These are phyloP conservation scores for Saguinus imperator DNA, from an alignment of 2,113 vertebrate species.

Conservation along the genomic window DNA sequence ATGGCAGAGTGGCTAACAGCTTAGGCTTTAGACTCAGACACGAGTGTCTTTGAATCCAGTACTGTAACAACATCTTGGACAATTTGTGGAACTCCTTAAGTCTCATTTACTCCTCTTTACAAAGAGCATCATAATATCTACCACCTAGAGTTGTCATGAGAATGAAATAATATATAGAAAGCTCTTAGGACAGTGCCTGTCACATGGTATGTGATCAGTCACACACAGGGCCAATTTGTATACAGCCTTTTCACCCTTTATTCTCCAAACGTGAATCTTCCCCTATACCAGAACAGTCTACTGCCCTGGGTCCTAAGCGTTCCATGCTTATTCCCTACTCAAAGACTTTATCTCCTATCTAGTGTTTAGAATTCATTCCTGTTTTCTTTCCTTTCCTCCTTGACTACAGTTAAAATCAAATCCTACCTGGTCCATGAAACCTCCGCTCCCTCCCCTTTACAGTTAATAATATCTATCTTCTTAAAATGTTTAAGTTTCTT, in stretches of 20 bases:
- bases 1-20: background rate
- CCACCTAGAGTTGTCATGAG: background rate
- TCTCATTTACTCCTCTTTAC: background rate
- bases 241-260: background rate
- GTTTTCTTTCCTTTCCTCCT: background rate
- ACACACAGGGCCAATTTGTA: background rate
- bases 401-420: constrained; percentile 5
- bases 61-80: background rate
- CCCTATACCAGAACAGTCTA: background rate
- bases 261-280: background rate
- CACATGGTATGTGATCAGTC: background rate
- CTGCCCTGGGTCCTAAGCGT: background rate
- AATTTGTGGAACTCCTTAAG: background rate
- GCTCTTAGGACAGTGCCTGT: background rate
- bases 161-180: background rate
- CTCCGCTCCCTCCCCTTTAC: background rate
- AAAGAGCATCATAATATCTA: background rate
- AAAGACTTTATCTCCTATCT: background rate
- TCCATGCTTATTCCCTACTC: background rate
- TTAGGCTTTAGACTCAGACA: background rate
- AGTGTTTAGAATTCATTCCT: constrained; percentile 10
- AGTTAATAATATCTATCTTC: background rate
- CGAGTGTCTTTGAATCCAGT: background rate
- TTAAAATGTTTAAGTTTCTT: constrained; percentile 28
- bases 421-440: background rate